A percentile compares a stretch with the other conserved stretches of the same genome.
Evolutionary conservation across 2,888 invertebrate species (phyloP).

Genomic region (Oscheius onirici): DNA sequence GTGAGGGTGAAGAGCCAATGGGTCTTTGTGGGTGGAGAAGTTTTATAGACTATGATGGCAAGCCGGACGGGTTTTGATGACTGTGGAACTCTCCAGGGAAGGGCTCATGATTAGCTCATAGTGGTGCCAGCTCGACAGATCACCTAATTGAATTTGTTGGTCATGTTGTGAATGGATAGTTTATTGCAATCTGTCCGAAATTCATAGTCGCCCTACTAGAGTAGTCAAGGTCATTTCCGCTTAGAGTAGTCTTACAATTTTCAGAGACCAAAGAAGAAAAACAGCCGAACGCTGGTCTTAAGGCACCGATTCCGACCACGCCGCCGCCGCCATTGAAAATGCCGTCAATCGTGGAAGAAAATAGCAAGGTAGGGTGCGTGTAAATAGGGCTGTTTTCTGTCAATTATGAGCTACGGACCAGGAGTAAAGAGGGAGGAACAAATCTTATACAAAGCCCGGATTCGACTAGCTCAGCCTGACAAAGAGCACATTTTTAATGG

Average conservation of each 20-base stretch:
- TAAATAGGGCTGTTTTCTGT: background rate
- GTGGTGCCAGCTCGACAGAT: slow-evolving; percentile 26
- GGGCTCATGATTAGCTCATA: slow-evolving; percentile 30
- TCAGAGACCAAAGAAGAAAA: slow-evolving; percentile 1
- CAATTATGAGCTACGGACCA: no score
- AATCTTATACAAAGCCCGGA: no score
- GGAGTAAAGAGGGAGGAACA: no score
- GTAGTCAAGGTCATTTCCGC: background rate
- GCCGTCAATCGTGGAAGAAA: slow-evolving; percentile 1
- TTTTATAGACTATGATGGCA: slow-evolving; percentile 32
- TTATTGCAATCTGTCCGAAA: slow-evolving; percentile 17
- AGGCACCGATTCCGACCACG: background rate
- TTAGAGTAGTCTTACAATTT: background rate
- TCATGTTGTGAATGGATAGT: slow-evolving; percentile 22
- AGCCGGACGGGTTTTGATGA: slow-evolving; percentile 32
- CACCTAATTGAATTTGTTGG: slow-evolving; percentile 26
- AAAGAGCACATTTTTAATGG: no score
- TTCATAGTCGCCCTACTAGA: background rate
- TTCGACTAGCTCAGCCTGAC: no score
- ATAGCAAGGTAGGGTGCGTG: slow-evolving; percentile 6
- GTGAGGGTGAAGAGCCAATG: background rate
- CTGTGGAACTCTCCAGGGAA: slow-evolving; percentile 28
- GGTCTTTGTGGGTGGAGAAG: slow-evolving; percentile 24
- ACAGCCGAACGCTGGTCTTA: background rate
- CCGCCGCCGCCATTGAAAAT: slow-evolving; percentile 9